A percentile compares a stretch with the other conserved stretches of the same genome.
These are phyloP conservation scores for Hypomecis atomaria DNA, from an alignment of 2,888 invertebrate species.

Conservation along the genomic window DNA sequence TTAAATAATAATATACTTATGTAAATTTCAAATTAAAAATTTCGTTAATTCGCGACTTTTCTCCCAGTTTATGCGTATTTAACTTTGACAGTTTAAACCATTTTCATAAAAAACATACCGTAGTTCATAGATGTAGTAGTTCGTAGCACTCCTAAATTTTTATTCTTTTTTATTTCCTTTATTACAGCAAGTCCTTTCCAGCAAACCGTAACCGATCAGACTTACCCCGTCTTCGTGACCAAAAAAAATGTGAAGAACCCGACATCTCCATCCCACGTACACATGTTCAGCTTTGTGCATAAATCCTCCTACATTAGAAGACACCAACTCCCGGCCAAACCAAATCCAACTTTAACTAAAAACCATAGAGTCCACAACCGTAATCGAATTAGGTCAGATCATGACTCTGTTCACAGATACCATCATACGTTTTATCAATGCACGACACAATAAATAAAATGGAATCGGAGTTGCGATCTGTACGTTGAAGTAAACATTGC, in stretches of 20 bases:
- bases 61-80: no score
- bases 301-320: constrained; percentile 36
- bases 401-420: constrained; percentile 37
- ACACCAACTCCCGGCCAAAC: constrained; percentile 14
- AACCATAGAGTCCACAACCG: constrained; percentile 5
- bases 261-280: constrained; percentile 39
- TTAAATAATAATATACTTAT: no score
- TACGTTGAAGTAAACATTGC: constrained; percentile 45
- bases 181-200: no score
- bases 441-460: constrained; percentile 45
- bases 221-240: constrained; percentile 28
- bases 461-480: constrained; percentile 42
- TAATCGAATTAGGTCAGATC: constrained; percentile 12
- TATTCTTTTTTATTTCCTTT: no score
- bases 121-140: no score
- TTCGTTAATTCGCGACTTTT: no score
- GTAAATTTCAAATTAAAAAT: no score
- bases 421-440: constrained; percentile 46
- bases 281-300: constrained; percentile 28
- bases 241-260: constrained; percentile 38
- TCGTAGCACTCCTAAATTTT: no score
- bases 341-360: constrained; percentile 4
- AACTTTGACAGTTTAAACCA: no score
- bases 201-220: no score
- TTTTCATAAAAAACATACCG: no score